phyloP scores from a whole-genome alignment of 1,140 invertebrate species.

The Stenopsyche tienmushanensis region DNA sequence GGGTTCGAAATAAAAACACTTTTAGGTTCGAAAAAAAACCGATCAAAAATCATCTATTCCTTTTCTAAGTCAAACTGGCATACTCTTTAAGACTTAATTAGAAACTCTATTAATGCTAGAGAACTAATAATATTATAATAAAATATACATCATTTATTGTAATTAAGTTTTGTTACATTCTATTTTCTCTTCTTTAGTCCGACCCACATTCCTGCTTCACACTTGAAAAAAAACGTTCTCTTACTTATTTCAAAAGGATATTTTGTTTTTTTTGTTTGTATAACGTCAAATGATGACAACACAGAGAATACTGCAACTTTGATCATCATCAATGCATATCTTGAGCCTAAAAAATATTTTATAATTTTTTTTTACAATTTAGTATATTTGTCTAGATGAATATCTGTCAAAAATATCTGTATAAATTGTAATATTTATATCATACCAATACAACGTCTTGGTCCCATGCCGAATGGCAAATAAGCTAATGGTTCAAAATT shows the following conservation, averaged over 20 bases:
- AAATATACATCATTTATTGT: neutral
- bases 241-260: constrained; percentile 25
- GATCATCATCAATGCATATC: constrained; percentile 55
- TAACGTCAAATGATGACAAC: constrained; percentile 42
- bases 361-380: too few relatives aligned
- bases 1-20: neutral
- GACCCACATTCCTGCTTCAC: constrained; percentile 24
- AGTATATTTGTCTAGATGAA: neutral
- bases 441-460: constrained; percentile 61
- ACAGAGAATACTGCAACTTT: constrained; percentile 51
- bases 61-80: neutral
- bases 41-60: neutral
- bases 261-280: constrained; percentile 22
- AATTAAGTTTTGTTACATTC: too few relatives aligned
- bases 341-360: constrained; percentile 29
- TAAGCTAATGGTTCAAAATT: constrained; percentile 45
- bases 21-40: too few relatives aligned
- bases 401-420: too few relatives aligned
- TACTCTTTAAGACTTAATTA: too few relatives aligned
- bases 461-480: constrained; percentile 66
- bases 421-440: too few relatives aligned
- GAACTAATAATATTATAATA: neutral
- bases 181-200: constrained; percentile 25
- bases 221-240: constrained; percentile 15
- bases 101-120: too few relatives aligned